Conservation (phyloP, 1,140 invertebrate species). For the Grapholita molesta region DNA sequence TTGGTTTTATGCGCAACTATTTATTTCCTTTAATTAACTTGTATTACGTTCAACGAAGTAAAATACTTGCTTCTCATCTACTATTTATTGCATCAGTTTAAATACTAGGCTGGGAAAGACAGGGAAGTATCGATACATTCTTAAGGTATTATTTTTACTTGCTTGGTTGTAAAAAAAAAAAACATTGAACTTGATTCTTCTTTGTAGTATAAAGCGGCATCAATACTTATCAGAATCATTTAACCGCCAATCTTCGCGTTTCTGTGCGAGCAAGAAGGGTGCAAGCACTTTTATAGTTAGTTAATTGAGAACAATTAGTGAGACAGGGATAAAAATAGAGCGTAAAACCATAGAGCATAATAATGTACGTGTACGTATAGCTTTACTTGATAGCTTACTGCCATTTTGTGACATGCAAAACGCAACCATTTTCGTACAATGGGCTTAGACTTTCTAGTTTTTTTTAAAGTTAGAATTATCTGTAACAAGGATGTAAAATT, state of each 20-base stretch:
- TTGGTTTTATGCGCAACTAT: neutral
- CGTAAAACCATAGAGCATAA: neutral
- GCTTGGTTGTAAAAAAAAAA: neutral
- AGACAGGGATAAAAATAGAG: neutral
- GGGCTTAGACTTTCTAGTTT: too few relatives aligned
- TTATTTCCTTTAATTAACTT: neutral
- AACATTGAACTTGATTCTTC: too few relatives aligned
- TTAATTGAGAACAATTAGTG: neutral
- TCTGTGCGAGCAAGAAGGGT: neutral
- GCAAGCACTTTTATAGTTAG: neutral
- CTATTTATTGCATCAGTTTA: neutral
- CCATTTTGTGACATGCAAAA: too few relatives aligned
- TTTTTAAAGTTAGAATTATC: too few relatives aligned
- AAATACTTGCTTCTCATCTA: neutral
- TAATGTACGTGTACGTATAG: neutral
- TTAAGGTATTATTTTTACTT: neutral
- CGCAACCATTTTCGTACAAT: too few relatives aligned
- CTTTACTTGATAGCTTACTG: too few relatives aligned
- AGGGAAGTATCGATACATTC: neutral
- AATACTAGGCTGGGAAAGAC: neutral
- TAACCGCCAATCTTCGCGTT: neutral
- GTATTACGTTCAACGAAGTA: neutral
- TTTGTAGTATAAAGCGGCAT: too few relatives aligned
- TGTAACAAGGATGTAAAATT: too few relatives aligned
- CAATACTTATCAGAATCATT: neutral